Conservation (phyloP, 2,797 vertebrate species). For the Scarus forsteni region DNA sequence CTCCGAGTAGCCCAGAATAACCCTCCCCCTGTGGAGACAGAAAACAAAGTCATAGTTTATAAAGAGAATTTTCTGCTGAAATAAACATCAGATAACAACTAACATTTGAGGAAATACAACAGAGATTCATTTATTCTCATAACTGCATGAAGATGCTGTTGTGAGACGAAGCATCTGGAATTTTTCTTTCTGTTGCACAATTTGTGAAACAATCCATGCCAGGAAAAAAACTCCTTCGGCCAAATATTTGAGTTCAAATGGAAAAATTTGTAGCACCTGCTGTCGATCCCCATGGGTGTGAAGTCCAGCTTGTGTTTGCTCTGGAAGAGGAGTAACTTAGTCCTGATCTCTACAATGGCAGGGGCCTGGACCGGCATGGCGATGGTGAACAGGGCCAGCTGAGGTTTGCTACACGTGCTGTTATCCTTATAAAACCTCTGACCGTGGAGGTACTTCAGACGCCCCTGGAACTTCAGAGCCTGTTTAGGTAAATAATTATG, state of each 20-base stretch:
- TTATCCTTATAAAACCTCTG: constrained; percentile 72
- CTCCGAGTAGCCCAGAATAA: constrained; percentile 85
- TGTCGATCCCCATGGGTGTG: constrained; percentile 84
- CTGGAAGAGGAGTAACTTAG: constrained; percentile 86
- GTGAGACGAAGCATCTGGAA: background rate
- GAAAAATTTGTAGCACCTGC: constrained; percentile 68
- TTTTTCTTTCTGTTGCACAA: background rate
- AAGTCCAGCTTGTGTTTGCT: constrained; percentile 92
- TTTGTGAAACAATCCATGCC: background rate
- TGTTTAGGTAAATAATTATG: constrained; percentile 39
- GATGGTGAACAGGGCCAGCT: constrained; percentile 85
- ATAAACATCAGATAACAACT: background rate
- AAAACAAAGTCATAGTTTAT: background rate
- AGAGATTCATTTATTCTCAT: background rate
- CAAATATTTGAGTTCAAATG: background rate
- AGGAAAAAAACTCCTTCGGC: background rate
- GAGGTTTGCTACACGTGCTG: constrained; percentile 57
- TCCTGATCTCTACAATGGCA: constrained; percentile 86
- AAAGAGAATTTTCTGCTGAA: background rate
- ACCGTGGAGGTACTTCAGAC: constrained; percentile 86
- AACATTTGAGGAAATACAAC: background rate
- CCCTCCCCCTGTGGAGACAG: constrained; percentile 75
- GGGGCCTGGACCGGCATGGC: constrained; percentile 84
- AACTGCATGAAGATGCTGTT: background rate
- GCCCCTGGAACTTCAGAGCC: constrained; percentile 87